Evolutionary conservation across 1,140 invertebrate species (phyloP).

Genomic region (Vanessa tameamea): DNA sequence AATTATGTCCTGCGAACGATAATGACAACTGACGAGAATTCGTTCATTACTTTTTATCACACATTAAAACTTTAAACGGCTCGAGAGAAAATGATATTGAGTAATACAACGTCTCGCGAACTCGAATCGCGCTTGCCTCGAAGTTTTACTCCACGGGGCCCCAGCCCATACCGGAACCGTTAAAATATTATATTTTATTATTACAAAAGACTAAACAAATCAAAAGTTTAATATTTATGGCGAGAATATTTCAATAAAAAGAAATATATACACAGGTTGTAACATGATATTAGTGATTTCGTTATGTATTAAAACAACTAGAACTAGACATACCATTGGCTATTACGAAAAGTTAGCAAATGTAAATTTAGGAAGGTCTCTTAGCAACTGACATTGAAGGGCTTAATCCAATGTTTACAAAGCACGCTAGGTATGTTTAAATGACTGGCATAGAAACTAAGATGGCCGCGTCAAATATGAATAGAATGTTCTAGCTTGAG

Average conservation of each 20-base stretch:
- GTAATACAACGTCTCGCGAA: constrained; percentile 7
- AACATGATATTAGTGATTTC: no score
- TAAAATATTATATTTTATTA: no score
- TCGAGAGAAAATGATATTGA: constrained; percentile 39
- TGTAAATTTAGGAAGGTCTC: neutral
- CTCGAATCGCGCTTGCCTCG: neutral
- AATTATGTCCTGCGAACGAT: constrained; percentile 62
- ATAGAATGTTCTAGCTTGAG: constrained; percentile 48
- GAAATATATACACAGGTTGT: no score
- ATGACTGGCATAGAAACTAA: constrained; percentile 30
- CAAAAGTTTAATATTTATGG: no score
- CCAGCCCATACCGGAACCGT: neutral
- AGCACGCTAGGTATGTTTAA: constrained; percentile 18
- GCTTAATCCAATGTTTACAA: constrained; percentile 10
- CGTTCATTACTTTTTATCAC: constrained; percentile 72
- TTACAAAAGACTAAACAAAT: no score
- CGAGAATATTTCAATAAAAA: no score
- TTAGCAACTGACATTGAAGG: constrained; percentile 16
- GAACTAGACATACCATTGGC: no score
- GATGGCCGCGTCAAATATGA: constrained; percentile 36
- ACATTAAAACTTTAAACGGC: constrained; percentile 57
- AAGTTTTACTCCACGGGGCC: neutral
- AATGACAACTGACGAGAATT: constrained; percentile 62
- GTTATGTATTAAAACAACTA: no score
- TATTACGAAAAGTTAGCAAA: neutral